Evolutionary conservation across 2,797 vertebrate genomes (phyloP).

Genomic region (Pitangus sulphuratus): DNA sequence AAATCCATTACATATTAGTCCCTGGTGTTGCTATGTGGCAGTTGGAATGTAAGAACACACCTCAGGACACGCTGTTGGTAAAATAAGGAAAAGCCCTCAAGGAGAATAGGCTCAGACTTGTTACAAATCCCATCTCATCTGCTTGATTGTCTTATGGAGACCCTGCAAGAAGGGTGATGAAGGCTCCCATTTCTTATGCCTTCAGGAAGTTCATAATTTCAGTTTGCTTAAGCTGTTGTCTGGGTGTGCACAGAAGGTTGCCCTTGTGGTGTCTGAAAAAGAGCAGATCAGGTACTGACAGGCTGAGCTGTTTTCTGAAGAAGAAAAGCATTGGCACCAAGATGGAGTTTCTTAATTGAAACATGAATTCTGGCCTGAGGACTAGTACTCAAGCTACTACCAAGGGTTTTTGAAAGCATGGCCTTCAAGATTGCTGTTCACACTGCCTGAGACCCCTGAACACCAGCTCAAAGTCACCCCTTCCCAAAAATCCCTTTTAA

Average conservation of each 20-base stretch:
- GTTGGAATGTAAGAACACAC: not conserved
- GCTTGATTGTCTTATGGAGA: not conserved
- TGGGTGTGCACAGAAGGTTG: not conserved
- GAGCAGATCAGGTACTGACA: not conserved
- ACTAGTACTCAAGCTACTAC: not conserved
- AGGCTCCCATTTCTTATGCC: not conserved
- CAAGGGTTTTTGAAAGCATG: fast-evolving
- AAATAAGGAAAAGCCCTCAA: not conserved
- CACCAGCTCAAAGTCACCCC: not conserved
- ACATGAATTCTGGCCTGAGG: not conserved
- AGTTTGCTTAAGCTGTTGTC: not conserved
- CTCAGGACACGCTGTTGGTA: not conserved
- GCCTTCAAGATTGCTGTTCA: not conserved
- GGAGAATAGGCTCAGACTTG: not conserved
- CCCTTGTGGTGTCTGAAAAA: not conserved
- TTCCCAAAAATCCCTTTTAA: not conserved
- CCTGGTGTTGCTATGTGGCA: not conserved
- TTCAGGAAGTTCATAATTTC: not conserved
- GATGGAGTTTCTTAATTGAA: not conserved
- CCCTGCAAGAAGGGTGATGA: not conserved
- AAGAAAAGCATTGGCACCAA: not conserved
- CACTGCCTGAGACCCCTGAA: not conserved
- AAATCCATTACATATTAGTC: not conserved
- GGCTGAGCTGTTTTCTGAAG: not conserved
- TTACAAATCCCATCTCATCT: not conserved